Percentiles rank a stretch among this genome's conserved stretches.
Evolutionary conservation across 2,797 vertebrate species (phyloP).

Genomic region (Pelobates cultripes): DNA sequence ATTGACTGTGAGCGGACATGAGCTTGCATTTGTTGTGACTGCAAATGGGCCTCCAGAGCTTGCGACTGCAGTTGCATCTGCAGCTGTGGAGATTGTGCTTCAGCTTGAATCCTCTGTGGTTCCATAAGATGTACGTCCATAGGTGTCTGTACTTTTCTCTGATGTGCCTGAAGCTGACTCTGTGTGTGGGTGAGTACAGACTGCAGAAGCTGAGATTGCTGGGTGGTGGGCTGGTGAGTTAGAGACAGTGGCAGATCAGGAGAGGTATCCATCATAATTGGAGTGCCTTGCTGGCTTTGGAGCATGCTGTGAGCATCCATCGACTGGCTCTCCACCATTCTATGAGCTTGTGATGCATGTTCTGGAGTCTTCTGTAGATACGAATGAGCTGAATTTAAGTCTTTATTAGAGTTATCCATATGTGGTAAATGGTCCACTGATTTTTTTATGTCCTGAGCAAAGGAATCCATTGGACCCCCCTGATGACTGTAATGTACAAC

Average conservation of each 20-base stretch:
- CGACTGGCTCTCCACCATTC: slow-evolving; percentile 69
- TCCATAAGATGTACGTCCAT: slow-evolving; percentile 78
- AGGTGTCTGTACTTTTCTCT: slow-evolving; percentile 56
- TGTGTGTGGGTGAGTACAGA: slow-evolving; percentile 88
- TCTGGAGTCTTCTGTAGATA: slow-evolving; percentile 88
- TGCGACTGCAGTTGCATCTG: slow-evolving; percentile 86
- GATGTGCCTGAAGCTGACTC: slow-evolving; percentile 62
- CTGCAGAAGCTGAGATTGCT: slow-evolving; percentile 77
- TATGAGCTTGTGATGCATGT: slow-evolving; percentile 76
- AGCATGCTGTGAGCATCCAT: slow-evolving; percentile 65
- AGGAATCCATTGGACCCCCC: slow-evolving; percentile 75
- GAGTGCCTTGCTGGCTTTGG: slow-evolving; percentile 73
- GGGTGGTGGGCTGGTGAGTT: slow-evolving; percentile 55
- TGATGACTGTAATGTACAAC: slow-evolving; percentile 85
- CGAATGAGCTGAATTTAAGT: slow-evolving; percentile 69
- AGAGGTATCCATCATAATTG: slow-evolving; percentile 81
- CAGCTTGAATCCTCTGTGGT: slow-evolving; percentile 78
- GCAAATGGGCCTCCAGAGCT: slow-evolving; percentile 78
- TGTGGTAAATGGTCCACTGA: slow-evolving; percentile 73
- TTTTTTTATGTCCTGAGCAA: slow-evolving; percentile 76
- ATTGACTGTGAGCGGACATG: slow-evolving; percentile 79
- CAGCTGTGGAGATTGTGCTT: slow-evolving; percentile 82
- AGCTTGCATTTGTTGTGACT: slow-evolving; percentile 79
- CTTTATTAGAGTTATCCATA: slow-evolving; percentile 71
- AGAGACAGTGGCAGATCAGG: slow-evolving; percentile 75